Evolutionary conservation across 2,113 vertebrate species (phyloP), one percentile per base, ranked within the genome.

Genomic region (Menidia beryllina): DNA sequence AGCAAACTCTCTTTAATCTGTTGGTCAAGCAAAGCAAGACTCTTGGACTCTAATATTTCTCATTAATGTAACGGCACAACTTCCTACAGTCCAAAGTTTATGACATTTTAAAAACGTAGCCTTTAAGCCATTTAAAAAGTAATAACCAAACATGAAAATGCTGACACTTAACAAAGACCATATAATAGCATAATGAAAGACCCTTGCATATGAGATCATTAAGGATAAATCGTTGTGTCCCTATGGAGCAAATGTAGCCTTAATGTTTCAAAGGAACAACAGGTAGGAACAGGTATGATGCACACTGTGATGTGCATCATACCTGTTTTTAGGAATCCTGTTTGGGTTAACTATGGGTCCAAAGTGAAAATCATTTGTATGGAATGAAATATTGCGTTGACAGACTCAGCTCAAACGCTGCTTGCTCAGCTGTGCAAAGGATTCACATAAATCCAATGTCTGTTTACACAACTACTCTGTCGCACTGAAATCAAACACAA

Each of bases 401-500:
- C 78, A 76, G 77, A 72, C 76, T 57, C 24, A 39, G 82, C 78
- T 88, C 66, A 69, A 52, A 66, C 59, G 4, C 78, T 84, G 88
- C 85, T 86, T 84, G 75, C 78, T 84, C 88, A 89, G 86, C 90
- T 85, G 86, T 75, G 66, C 82, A 75, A 77, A 75, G 72, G 73
- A 75, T 84, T 75, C 74, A 47, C 74, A 68, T 50, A 77, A 79
- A 86, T 83, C 81, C 80, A 70, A 38, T 49, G 74, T 77, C 63
- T 90, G 85, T 90, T 90, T 90, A 82, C 71, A 77, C 86, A 88
- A 85, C 72, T 39, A 56, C 77, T 76, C 57, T 69, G 78, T 83
- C 88, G 75, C 75, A 82, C 83, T 82, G 82, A 88, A 88, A 85
- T 87, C 84, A 83, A 90, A 89, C 77, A 83, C 57, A 77, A 81